These are phyloP conservation scores for Uria aalge DNA, from an alignment of 2,113 vertebrate genomes.

Conservation along the genomic window DNA sequence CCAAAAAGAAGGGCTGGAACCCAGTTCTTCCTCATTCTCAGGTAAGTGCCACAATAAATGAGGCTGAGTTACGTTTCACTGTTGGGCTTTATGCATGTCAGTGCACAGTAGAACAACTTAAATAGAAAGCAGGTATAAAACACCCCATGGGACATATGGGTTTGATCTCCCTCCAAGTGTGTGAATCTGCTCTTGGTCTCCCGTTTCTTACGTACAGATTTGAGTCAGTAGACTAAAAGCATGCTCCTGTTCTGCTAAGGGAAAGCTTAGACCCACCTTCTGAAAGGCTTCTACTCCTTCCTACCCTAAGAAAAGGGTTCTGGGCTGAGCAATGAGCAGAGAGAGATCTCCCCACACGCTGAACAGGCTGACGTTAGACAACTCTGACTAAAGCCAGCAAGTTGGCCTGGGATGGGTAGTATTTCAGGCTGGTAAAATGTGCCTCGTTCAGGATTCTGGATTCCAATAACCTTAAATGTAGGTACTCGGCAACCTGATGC, in stretches of 20 bases:
- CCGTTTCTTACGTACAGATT: not conserved
- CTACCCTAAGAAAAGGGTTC: not conserved
- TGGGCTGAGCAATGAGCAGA: not conserved
- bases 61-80: not conserved
- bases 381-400: not conserved
- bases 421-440: not conserved
- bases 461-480: not conserved
- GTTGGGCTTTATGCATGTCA: not conserved
- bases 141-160: not conserved
- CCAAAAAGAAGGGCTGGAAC: not conserved
- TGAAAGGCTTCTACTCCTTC: not conserved
- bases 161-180: not conserved
- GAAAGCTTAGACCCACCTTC: not conserved
- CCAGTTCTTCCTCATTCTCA: not conserved
- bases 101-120: not conserved
- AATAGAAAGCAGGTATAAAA: not conserved
- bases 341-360: not conserved
- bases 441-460: not conserved
- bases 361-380: not conserved
- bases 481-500: not conserved
- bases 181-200: not conserved
- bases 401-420: not conserved
- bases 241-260: not conserved
- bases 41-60: not conserved
- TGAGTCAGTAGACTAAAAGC: not conserved